Evolutionary conservation across 2,797 vertebrate species (phyloP), one percentile per base, ranked within the genome.

Genomic region (Chanos chanos): DNA sequence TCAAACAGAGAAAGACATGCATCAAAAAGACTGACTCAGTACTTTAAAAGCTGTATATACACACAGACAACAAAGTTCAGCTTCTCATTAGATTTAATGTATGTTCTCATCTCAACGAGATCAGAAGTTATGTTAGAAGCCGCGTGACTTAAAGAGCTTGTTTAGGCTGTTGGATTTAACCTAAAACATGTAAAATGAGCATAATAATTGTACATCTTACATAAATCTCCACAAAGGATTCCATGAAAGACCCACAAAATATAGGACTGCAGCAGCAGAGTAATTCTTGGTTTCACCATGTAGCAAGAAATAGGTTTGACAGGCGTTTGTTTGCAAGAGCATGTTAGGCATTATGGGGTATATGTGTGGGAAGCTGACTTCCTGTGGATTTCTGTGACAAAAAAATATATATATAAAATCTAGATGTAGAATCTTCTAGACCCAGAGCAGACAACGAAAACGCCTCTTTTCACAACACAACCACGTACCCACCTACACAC

Each of bases 281-380:
- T 68, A 66, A 63, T 65, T 71, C 36, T 4, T 40, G 65, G 37
- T 51, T 68, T 61, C 44, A 34, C 51, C 33, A 10, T 33, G 49
- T 24, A 43, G 47, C 64, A 34, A 61, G 58, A 71, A 67, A 71
- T 56, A 68, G 44, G 41, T 4, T 25, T 37, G 8, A 36, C 25
- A 48, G 24, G 13, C 48, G 7, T 48, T 48, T 73, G 39, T 44
- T 33, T 36, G 49, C 41, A 10, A 13, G 43, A 48, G 15, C 16
- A 28, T 43, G 52, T 52, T 54, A 50, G 52, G 36, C 8, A 43
- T n/a, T n/a, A n/a, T n/a, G n/a, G 27, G 44, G 37, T 44, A 36
- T n/a, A 60, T 12, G 37, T 40, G 77, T 78, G 74, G 75, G 77
- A 15, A 74, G 58, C 12, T 55, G 33, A 77, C 76, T 84, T 83